phyloP scores from a whole-genome alignment of 2,113 vertebrate species.

The Galemys pyrenaicus region DNA sequence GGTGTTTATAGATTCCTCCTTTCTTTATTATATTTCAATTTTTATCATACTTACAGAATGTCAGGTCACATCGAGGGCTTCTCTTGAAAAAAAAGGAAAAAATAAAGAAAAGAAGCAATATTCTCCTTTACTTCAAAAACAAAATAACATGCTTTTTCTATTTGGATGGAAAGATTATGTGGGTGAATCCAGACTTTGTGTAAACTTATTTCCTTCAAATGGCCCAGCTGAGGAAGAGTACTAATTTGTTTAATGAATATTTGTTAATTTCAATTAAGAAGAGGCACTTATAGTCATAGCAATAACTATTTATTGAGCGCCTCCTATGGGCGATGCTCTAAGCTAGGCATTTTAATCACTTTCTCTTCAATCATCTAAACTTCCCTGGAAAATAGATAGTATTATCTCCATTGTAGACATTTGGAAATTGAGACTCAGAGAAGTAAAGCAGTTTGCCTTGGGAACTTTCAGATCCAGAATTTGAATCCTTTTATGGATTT shows the following conservation, averaged over 20 bases:
- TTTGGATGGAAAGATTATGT: neutral
- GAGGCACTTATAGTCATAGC: neutral
- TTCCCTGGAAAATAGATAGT: neutral
- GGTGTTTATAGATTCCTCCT: neutral
- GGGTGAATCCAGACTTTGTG: neutral
- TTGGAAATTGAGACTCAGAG: neutral
- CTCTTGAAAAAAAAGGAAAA: neutral
- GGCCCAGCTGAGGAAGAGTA: neutral
- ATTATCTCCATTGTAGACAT: neutral
- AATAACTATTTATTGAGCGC: neutral
- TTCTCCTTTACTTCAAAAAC: slow-evolving; percentile 25
- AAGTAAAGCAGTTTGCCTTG: neutral
- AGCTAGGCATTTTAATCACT: neutral
- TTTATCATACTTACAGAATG: neutral
- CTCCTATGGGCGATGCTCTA: neutral
- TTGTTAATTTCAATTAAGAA: slow-evolving; percentile 24
- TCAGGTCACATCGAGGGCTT: neutral
- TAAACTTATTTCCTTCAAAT: neutral
- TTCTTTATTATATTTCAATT: neutral
- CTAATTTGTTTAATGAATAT: slow-evolving; percentile 1
- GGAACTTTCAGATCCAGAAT: neutral
- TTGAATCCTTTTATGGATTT: neutral
- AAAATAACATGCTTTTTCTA: neutral
- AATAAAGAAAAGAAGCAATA: neutral
- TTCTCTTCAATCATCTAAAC: neutral